Percentiles rank a stretch among this genome's conserved stretches.
These are phyloP conservation scores for Sesia apiformis DNA, from an alignment of 2,888 invertebrate species.

Conservation along the genomic window DNA sequence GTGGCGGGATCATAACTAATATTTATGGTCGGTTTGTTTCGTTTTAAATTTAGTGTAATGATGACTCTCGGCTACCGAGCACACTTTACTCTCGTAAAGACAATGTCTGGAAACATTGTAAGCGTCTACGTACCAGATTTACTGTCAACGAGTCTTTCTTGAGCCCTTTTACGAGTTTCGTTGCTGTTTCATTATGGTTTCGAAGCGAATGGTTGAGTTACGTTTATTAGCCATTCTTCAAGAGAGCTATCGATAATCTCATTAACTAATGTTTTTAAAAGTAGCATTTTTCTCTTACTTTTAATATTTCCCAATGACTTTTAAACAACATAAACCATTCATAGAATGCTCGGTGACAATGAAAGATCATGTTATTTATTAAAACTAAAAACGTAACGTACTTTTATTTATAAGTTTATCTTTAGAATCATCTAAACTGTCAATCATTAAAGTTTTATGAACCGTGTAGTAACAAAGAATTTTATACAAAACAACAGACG, in stretches of 20 bases:
- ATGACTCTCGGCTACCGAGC: slow-evolving; percentile 28
- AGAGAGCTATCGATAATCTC: too few relatives aligned
- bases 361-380: too few relatives aligned
- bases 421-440: neutral
- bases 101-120: slow-evolving; percentile 22
- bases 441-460: neutral
- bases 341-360: too few relatives aligned
- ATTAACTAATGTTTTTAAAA: too few relatives aligned
- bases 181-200: slow-evolving; percentile 2
- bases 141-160: slow-evolving; percentile 13
- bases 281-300: too few relatives aligned
- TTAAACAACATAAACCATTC: too few relatives aligned
- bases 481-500: neutral
- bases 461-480: neutral
- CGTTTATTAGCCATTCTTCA: too few relatives aligned
- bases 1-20: slow-evolving; percentile 54
- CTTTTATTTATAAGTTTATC: slow-evolving; percentile 7
- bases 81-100: slow-evolving; percentile 20
- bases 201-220: too few relatives aligned
- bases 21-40: slow-evolving; percentile 56
- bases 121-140: slow-evolving; percentile 19
- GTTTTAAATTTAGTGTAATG: slow-evolving; percentile 56
- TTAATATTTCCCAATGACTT: too few relatives aligned
- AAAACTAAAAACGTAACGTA: slow-evolving; percentile 3
- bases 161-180: slow-evolving; percentile 10